Conservation (phyloP, 2,888 invertebrate genomes). For the Pyrocoelia pectoralis region DNA sequence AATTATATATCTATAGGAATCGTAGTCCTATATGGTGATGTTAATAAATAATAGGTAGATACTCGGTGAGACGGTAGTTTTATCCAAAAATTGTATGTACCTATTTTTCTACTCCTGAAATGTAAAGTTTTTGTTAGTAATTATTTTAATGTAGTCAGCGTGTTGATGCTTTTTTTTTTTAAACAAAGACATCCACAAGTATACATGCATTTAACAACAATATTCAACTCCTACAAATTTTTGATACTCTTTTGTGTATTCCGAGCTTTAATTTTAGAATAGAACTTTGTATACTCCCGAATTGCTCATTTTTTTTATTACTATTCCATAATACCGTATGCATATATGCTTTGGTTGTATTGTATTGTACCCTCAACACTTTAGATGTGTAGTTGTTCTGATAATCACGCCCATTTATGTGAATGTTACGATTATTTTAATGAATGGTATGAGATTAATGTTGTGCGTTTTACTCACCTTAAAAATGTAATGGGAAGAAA, state of each 20-base stretch:
- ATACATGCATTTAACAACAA: slow-evolving; percentile 4
- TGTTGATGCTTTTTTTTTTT: slow-evolving; percentile 13
- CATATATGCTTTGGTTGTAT: slow-evolving; percentile 32
- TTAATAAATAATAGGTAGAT: slow-evolving; percentile 15
- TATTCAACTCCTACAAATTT: neutral
- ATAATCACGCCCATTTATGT: slow-evolving; percentile 44
- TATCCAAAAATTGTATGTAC: slow-evolving; percentile 32
- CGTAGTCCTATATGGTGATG: slow-evolving; percentile 12
- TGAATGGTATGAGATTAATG: slow-evolving; percentile 42
- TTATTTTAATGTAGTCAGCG: slow-evolving; percentile 6
- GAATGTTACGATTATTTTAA: slow-evolving; percentile 46
- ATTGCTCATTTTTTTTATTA: slow-evolving; percentile 6
- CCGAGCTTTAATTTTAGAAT: neutral
- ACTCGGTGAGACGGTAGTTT: slow-evolving; percentile 12
- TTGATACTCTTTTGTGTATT: neutral
- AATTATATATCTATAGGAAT: neutral
- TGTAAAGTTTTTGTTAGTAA: slow-evolving; percentile 1
- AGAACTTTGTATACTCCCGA: neutral
- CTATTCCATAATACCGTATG: slow-evolving; percentile 9
- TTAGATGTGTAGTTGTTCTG: slow-evolving; percentile 34
- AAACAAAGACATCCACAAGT: neutral
- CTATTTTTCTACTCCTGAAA: slow-evolving; percentile 33
- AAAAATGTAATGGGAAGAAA: too few species aligned
- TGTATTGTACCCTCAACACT: slow-evolving; percentile 19
- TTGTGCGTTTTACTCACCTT: too few species aligned